Percentiles rank a stretch among this genome's conserved stretches.
These are phyloP conservation scores for Listronotus oregonensis DNA, from an alignment of 1,140 invertebrate genomes.

Conservation along the genomic window DNA sequence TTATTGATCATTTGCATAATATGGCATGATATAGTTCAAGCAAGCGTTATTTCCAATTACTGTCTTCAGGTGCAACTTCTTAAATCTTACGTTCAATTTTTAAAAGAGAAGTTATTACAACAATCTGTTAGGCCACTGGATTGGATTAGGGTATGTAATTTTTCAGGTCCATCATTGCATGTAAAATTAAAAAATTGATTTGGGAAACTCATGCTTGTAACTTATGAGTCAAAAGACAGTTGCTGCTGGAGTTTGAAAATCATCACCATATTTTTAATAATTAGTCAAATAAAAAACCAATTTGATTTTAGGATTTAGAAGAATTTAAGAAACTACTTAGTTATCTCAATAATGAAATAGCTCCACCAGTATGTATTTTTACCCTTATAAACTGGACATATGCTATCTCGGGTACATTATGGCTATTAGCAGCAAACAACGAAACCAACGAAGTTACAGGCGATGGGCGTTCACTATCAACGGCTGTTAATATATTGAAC, in stretches of 20 bases:
- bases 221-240: too few species aligned
- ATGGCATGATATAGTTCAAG: slow-evolving; percentile 78
- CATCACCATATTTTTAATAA: too few species aligned
- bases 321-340: slow-evolving; percentile 76
- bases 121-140: slow-evolving; percentile 70
- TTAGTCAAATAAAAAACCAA: too few species aligned
- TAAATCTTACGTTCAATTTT: slow-evolving; percentile 70
- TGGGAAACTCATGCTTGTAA: too few species aligned
- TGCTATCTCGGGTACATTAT: slow-evolving; percentile 68
- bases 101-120: slow-evolving; percentile 72
- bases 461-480: slow-evolving; percentile 60
- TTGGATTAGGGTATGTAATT: slow-evolving; percentile 72
- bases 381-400: slow-evolving; percentile 75
- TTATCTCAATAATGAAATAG: slow-evolving; percentile 74
- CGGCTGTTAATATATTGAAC: slow-evolving; percentile 66
- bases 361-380: slow-evolving; percentile 74
- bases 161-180: too few species aligned
- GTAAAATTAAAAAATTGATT: too few species aligned
- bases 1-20: slow-evolving; percentile 62
- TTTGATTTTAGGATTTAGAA: slow-evolving; percentile 57
- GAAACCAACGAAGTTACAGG: slow-evolving; percentile 54
- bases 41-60: slow-evolving; percentile 77
- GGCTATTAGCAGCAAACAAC: slow-evolving; percentile 62
- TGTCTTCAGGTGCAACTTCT: slow-evolving; percentile 79
- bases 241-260: too few species aligned